Evolutionary conservation across 2,797 vertebrate species (phyloP), one percentile per base, ranked within the genome.

Genomic region (Selene dorsalis): DNA sequence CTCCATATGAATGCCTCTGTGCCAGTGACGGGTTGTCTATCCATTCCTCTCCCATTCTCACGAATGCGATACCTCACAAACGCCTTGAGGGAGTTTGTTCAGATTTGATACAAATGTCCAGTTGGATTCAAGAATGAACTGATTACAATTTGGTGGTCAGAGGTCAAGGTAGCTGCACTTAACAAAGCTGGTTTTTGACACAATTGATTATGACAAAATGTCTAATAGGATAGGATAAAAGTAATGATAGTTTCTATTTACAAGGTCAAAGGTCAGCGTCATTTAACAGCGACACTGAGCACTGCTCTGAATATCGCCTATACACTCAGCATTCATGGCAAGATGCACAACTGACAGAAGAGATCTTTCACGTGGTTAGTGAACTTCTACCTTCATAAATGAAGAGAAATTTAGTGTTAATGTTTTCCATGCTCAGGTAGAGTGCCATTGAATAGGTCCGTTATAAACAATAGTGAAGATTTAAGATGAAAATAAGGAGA

Each of bases 401-500:
- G 39, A 35, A 35, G 32, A 35, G 32, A 35, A 35, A 35, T 80
- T 53, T 75, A 68, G 59, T 81, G 85, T 95, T 94, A 94, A 72
- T 95, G 92, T 88, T 94, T 92, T 91, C 18, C 39, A 56, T 41
- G 16, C 66, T 53, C 45, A 58, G 35, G 73, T 65, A 75, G 65
- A 89, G 84, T 94, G 94, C 90, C 50, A 91, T 69, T 93, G 94
- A 92, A 93, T 90, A 88, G 88, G 12, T 60, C 13, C 57, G 50
- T 38, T 67, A 8, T 45, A 70, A 69, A 56, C 41, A 68, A 14
- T 20, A 17, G 14, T 50, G 7, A 12, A 4, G 11, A 41, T 57
- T 24, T 48, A 17, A 77, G 59, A 60, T 62, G n/a, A 1, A 43
- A 66, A 67, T 59, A n/a, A 28, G 35, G 26, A 59, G 32, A 26